Base-by-base conservation (phyloP, 2,113 vertebrate species). In the Oreotrochilus melanogaster region DNA sequence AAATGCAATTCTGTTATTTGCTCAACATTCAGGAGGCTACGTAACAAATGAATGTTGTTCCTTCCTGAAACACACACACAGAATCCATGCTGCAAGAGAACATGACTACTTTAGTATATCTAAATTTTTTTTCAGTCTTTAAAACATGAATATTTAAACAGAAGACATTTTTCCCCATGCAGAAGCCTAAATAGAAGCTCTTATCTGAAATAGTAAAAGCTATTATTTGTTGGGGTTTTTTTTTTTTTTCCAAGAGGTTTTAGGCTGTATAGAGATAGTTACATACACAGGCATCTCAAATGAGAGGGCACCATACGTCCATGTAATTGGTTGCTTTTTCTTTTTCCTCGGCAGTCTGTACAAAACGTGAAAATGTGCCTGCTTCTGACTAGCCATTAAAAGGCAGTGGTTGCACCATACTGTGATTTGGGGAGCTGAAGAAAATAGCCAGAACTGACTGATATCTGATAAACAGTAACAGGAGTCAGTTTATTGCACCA, bases 381-480 rank as follows among this genome's bases (percentile, higher is more conserved):
- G 98, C 96, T 98, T 97, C 97, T 98, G 98, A 97, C 98, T 97
- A 96, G 97, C 98, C 98, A 98, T 99, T 99, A 98, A 98, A 98
- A 98, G 97, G 97, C 98, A 98, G 97, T 97, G 96, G 96, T 97
- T 98, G 98, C 98, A 98, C 97, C 98, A 98, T 98, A 98, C 98
- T 98, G 98, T 98, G 98, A 98, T 98, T 98, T 98, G 97, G 97
- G 95, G 97, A 98, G 98, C 98, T 96, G 96, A 98, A 98, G 98
- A 98, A 98, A 98, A 98, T 98, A 98, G 98, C 98, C 98, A 98
- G 98, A 97, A 98, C 98, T 98, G 97, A 98, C 97, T 98, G 98
- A 98, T 98, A 98, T 98, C 98, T 98, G 98, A 98, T 98, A 98
- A 99, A 98, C 98, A 98, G 98, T 98, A 98, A 98, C 98, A 98